A percentile compares a stretch with the other conserved stretches of the same genome.
Conservation (phyloP, 2,797 vertebrate genomes). For the Myotis planiceps region DNA sequence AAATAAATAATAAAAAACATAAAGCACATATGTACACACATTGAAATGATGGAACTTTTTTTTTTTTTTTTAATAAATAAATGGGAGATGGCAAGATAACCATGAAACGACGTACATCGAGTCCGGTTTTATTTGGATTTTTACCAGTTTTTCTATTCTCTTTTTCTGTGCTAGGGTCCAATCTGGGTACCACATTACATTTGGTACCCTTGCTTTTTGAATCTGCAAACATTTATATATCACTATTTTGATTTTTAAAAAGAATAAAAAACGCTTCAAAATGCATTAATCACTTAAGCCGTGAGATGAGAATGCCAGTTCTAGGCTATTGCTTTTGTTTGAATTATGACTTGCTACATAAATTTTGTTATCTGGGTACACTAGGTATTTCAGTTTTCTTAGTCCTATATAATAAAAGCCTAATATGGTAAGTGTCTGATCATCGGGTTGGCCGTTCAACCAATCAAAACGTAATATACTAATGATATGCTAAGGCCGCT, state of each 20-base stretch:
- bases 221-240: background rate
- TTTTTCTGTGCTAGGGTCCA: background rate
- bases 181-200: background rate
- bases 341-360: background rate
- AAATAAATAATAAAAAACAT: no score
- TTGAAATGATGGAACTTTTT: no score
- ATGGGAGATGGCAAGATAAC: no score
- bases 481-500: no score
- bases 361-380: background rate
- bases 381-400: background rate
- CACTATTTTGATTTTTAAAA: conserved; percentile 2
- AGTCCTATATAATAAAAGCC: no score
- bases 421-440: no score
- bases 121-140: background rate
- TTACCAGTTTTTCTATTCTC: conserved; percentile 14
- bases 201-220: background rate
- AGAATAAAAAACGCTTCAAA: background rate
- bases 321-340: background rate
- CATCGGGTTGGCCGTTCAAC: no score
- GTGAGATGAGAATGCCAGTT: background rate
- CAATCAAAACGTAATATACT: no score
- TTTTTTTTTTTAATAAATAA: no score
- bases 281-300: background rate
- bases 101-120: no score
- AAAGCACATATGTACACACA: no score